Conservation (phyloP, 2,113 vertebrate species). For the Alouatta palliata region DNA sequence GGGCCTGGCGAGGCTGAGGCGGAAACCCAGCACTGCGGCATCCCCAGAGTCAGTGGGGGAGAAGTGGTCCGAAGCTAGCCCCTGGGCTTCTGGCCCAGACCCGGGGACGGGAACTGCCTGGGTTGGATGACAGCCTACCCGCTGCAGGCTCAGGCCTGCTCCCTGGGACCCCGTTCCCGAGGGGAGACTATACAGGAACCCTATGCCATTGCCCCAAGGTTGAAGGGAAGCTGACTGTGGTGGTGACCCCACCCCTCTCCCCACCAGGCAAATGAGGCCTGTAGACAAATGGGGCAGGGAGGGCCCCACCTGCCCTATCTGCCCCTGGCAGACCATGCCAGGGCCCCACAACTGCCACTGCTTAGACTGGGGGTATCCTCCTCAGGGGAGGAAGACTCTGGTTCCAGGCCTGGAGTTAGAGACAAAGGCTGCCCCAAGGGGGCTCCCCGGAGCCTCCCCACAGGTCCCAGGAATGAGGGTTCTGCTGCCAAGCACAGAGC, state of each 20-base stretch:
- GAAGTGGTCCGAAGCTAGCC: background rate
- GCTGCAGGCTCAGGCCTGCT: background rate
- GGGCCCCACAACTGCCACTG: background rate
- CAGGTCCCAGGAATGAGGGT: background rate
- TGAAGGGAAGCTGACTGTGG: background rate
- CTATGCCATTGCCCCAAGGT: background rate
- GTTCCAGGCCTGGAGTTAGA: background rate
- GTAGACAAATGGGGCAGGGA: background rate
- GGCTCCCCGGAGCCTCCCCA: background rate
- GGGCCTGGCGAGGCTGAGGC: background rate
- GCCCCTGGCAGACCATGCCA: background rate
- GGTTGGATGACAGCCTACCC: background rate
- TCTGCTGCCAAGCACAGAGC: constrained; percentile 22
- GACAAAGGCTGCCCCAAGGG: constrained; percentile 18
- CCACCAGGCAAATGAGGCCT: background rate
- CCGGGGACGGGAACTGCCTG: accelerated
- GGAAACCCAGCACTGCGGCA: background rate
- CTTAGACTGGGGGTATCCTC: background rate
- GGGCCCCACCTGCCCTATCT: background rate
- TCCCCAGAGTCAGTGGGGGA: background rate
- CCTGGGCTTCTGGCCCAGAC: background rate
- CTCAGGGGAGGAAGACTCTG: background rate
- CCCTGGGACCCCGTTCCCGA: background rate
- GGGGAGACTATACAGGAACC: background rate
- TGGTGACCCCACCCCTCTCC: background rate